Base-by-base conservation (phyloP, 1,140 invertebrate genomes). In the Paraescarpia echinospica region DNA sequence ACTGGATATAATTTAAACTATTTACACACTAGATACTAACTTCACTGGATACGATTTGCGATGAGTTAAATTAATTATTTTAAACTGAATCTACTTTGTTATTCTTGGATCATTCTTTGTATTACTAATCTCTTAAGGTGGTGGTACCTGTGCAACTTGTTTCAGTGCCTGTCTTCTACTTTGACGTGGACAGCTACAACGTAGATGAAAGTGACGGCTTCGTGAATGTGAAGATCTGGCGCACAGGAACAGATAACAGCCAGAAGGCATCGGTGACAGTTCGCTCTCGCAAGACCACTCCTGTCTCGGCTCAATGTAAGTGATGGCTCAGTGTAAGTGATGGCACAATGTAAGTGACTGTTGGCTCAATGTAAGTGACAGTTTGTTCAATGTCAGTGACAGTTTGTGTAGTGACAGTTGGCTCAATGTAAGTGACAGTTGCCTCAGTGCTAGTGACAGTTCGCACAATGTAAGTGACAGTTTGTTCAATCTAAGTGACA, bases 121-220 rank as follows among this genome's bases (percentile, higher is more conserved):
- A 51, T n/a, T n/a, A n/a, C n/a, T 12, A 41, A 41, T 6, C 4
- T 27, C 2, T 77, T 18, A 77, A 77, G 59, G 8, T 77, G 27
- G n/a, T 77, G 8, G 22, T 77, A 31, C 59, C 14, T 77, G 59
- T 4, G 41, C 12, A 27, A 77, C 59, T 92, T 91, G 48, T 94
- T 95, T 92, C 94, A 96, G 96, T 95, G 34, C 96, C 96, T 4
- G 93, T 94, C 12, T 95, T 96, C 91, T 95, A 95, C 93, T 96
- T 96, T 93, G 95, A 94, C 33, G 93, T 94, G 35, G 88, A 93
- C 2, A 93, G 94, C 22, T 95, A 96, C 92, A 33, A 92, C 12
- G 95, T 96, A 27, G 96, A 96, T 93, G 96, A 96, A 94, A 95
- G 95, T 94, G 95, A 94, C 91, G 95, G 95, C 14, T 94, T 94